phyloP scores from a whole-genome alignment of 2,113 vertebrate genomes.

The Bettongia penicillata region DNA sequence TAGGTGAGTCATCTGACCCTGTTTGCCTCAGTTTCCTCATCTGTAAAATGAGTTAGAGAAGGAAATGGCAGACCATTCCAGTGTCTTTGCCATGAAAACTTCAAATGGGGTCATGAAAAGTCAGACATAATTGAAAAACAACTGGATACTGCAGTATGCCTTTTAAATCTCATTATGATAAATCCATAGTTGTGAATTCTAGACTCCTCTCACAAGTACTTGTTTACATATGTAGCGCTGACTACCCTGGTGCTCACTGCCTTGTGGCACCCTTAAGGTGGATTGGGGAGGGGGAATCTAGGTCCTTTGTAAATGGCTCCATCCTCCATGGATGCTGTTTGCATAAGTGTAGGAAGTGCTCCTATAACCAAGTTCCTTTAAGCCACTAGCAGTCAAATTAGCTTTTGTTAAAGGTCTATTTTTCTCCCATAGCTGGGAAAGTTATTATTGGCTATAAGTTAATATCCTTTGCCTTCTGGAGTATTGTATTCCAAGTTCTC shows the following conservation, averaged over 20 bases:
- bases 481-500: no score
- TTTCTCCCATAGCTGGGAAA: neutral
- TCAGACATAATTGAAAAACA: no score
- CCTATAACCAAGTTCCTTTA: neutral
- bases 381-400: neutral
- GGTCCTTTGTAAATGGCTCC: neutral
- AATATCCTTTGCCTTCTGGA: no score
- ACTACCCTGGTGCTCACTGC: neutral
- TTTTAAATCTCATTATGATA: neutral
- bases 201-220: neutral
- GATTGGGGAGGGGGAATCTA: neutral
- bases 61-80: no score
- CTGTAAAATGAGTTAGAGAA: no score
- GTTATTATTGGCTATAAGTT: neutral
- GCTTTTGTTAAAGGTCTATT: neutral
- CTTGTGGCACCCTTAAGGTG: neutral
- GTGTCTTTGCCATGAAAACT: no score
- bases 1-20: no score
- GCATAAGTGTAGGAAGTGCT: no score
- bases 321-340: neutral
- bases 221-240: neutral
- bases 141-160: neutral
- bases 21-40: no score
- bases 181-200: neutral
- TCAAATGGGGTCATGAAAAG: no score